Percentiles rank a stretch among this genome's conserved stretches.
Conservation (phyloP, 1,140 invertebrate genomes). For the Eurosta solidaginis region DNA sequence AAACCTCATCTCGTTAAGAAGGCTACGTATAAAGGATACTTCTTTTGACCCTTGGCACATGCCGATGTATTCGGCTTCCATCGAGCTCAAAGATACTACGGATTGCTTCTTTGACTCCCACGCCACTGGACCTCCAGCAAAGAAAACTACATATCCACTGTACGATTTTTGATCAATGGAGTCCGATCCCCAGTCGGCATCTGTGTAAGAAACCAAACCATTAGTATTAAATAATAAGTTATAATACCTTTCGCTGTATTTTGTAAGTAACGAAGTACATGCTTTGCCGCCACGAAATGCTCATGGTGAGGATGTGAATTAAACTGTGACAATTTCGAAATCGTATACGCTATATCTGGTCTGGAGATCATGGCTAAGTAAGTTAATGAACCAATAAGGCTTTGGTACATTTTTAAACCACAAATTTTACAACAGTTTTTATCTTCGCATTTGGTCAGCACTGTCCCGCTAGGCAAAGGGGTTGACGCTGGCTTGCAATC, state of each 20-base stretch:
- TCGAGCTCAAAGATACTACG: no score
- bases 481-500: conserved; percentile 16
- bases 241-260: not conserved
- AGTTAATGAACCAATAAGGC: conserved; percentile 54
- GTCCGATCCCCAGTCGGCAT: conserved; percentile 31
- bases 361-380: conserved; percentile 52
- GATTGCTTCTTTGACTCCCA: conserved; percentile 61
- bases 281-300: conserved; percentile 32
- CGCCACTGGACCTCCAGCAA: conserved; percentile 48
- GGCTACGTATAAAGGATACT: no score
- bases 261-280: conserved; percentile 34
- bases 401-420: conserved; percentile 29
- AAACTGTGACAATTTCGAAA: conserved; percentile 36
- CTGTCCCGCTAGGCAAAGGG: not conserved
- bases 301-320: conserved; percentile 24
- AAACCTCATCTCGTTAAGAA: no score
- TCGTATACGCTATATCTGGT: conserved; percentile 56
- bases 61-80: no score
- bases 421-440: not conserved
- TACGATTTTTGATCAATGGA: conserved; percentile 30
- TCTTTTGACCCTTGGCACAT: no score
- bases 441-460: not conserved
- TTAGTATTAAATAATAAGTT: not conserved
- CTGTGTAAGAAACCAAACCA: not conserved
- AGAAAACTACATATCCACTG: conserved; percentile 33